A percentile compares a stretch with the other conserved stretches of the same genome.
These are phyloP conservation scores for Acrossocheilus fasciatus DNA, from an alignment of 2,797 vertebrate genomes.

Conservation along the genomic window DNA sequence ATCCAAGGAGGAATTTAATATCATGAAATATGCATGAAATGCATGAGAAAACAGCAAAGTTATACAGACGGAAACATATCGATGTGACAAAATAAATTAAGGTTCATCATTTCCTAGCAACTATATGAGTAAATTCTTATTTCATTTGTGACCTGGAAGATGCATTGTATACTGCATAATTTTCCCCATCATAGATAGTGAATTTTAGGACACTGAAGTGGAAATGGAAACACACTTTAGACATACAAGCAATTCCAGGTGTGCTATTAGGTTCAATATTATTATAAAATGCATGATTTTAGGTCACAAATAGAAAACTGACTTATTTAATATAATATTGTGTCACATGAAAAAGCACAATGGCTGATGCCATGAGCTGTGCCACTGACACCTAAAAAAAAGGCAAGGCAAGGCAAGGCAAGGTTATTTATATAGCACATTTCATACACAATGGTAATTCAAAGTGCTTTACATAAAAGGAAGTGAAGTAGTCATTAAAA, in stretches of 20 bases:
- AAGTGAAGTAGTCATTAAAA: too few species aligned
- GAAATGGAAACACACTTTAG: not conserved
- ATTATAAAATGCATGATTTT: not conserved
- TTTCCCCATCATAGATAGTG: not conserved
- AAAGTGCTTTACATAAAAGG: too few species aligned
- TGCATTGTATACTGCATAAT: not conserved
- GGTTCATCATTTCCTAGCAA: conserved; percentile 20
- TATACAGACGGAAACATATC: conserved; percentile 15
- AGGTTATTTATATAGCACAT: too few species aligned
- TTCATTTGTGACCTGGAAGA: conserved; percentile 1
- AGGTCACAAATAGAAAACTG: not conserved
- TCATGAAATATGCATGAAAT: conserved; percentile 57
- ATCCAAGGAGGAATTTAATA: conserved; percentile 31
- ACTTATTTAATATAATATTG: not conserved
- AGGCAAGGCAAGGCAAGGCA: not conserved
- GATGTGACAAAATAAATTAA: conserved; percentile 34
- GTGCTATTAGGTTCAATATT: not conserved
- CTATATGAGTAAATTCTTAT: conserved; percentile 10
- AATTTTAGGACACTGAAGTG: not conserved
- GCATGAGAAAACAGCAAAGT: conserved; percentile 38
- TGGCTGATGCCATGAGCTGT: not conserved
- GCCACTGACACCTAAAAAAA: not conserved
- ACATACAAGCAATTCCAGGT: not conserved
- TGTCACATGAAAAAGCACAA: not conserved
- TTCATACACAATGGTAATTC: too few species aligned